These are phyloP conservation scores for Digitonthophagus gazella DNA, from an alignment of 2,888 invertebrate species.

Conservation along the genomic window DNA sequence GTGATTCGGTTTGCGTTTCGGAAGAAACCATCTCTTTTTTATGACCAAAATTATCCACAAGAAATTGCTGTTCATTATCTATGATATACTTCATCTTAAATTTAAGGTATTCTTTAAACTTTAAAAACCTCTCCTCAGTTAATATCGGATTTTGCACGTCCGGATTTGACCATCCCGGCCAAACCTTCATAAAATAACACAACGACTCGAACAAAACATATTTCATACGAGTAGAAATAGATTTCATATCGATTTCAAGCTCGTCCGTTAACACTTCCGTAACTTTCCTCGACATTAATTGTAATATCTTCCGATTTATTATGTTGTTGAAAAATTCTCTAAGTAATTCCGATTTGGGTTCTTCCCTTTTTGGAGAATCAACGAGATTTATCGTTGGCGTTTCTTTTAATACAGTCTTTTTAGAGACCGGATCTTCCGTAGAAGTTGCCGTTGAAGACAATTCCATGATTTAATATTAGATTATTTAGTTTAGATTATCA, in stretches of 20 bases:
- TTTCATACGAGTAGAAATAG: constrained; percentile 51
- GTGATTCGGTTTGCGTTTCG: constrained; percentile 15
- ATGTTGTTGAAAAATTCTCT: constrained; percentile 21
- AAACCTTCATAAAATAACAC: constrained; percentile 33
- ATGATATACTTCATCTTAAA: constrained; percentile 29
- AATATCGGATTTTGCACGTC: constrained; percentile 17
- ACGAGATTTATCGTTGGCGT: constrained; percentile 17
- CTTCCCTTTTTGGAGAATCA: neutral
- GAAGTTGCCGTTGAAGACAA: too few species aligned
- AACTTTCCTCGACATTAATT: constrained; percentile 20
- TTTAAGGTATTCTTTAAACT: constrained; percentile 29
- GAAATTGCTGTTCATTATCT: constrained; percentile 19
- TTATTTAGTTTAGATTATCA: too few species aligned
- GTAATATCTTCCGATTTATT: constrained; percentile 20
- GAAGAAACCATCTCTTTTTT: constrained; percentile 5
- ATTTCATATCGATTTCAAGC: constrained; percentile 23
- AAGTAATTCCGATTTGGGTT: constrained; percentile 10
- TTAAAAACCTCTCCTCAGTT: constrained; percentile 26
- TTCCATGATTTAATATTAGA: too few species aligned
- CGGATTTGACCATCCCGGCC: constrained; percentile 33
- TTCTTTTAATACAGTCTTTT: constrained; percentile 24
- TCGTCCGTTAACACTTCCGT: constrained; percentile 25
- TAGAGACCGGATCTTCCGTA: too few species aligned
- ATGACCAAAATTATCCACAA: neutral
- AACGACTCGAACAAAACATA: constrained; percentile 56